Base-by-base conservation (phyloP, 2,797 vertebrate species). In the Melanotaenia trifasciata region DNA sequence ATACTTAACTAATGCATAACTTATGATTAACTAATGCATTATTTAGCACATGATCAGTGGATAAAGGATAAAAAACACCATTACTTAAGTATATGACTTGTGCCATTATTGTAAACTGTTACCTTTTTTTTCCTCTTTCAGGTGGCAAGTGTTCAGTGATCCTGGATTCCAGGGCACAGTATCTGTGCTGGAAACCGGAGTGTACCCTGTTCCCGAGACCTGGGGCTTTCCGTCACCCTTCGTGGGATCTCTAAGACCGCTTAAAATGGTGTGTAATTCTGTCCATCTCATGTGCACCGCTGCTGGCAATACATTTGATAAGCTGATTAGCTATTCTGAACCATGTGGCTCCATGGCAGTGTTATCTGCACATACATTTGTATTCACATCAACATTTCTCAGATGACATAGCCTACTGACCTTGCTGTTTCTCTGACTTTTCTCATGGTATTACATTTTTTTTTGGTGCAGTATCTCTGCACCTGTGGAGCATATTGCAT, bases 131-230 rank as follows among this genome's bases (percentile, higher is more conserved):
- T 57, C 40, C 66, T n/a, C 35, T 24, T 6, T 67, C 82, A 99
- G 98, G 76, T 99, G 98, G 98, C 80, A 98, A 66, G 90, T 99
- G 80, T 98, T 95, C 86, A 97, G 97, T 90, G 96, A 98, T 60
- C 95, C 97, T 2, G 96, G 95, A 35, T 98, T 96, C 79, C 93
- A 97, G 84, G 97, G 97, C 43, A 81, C 95, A 51, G 80, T 97
- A n/a, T 90, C 95, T 45, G 94, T 99, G 75, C 83, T 99, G 89
- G 96, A 98, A 79, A 83, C 90, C 6, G 97, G 97, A 40, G 95
- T 93, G 82, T 99, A 98, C 86, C 96, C 97, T 9, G 89, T 95
- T 60, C 93, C 97, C 18, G 94, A 96, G 33, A 85, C 95, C 75
- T 98, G 97, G 97, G 94, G 96, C 53, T 98, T 96, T 61, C 85